These are phyloP conservation scores for Mizuhopecten yessoensis DNA, from an alignment of 1,140 invertebrate species.

Conservation along the genomic window DNA sequence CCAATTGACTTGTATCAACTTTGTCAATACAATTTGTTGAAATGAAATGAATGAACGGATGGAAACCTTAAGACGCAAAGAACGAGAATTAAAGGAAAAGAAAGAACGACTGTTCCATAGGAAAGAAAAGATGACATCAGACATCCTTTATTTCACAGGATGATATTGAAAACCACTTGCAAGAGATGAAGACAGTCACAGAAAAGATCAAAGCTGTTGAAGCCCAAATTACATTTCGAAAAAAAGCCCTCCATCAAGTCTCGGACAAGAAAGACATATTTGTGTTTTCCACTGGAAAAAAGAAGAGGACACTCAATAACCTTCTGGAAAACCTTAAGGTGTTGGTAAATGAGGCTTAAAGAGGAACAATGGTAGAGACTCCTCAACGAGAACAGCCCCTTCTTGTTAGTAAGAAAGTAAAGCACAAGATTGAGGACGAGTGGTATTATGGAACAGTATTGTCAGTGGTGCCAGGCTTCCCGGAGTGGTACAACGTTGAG, in stretches of 20 bases:
- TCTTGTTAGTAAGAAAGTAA: conserved; percentile 52
- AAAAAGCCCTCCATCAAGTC: conserved; percentile 45
- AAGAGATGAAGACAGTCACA: not conserved
- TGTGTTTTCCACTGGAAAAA: conserved; percentile 30
- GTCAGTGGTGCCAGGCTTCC: conserved; percentile 49
- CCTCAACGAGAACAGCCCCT: conserved; percentile 28
- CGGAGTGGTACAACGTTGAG: conserved; percentile 58
- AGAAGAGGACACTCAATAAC: conserved; percentile 14
- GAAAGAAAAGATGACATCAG: conserved; percentile 52
- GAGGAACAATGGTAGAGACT: conserved; percentile 42
- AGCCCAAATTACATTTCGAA: conserved; percentile 50
- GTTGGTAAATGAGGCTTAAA: conserved; percentile 39
- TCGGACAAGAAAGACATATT: conserved; percentile 39
- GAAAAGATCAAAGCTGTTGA: conserved; percentile 47
- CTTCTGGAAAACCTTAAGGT: conserved; percentile 44
- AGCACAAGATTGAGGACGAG: conserved; percentile 50
- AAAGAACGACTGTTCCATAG: not conserved
- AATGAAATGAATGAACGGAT: no score
- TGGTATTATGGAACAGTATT: conserved; percentile 50
- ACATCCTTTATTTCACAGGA: conserved; percentile 20
- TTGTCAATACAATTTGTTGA: no score
- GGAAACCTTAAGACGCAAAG: conserved; percentile 54
- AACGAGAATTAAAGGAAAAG: conserved; percentile 50
- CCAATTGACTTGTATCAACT: no score
- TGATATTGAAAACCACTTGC: conserved; percentile 6